Conservation (phyloP, 2,888 invertebrate genomes). For the Acanthosepion esculentum region DNA sequence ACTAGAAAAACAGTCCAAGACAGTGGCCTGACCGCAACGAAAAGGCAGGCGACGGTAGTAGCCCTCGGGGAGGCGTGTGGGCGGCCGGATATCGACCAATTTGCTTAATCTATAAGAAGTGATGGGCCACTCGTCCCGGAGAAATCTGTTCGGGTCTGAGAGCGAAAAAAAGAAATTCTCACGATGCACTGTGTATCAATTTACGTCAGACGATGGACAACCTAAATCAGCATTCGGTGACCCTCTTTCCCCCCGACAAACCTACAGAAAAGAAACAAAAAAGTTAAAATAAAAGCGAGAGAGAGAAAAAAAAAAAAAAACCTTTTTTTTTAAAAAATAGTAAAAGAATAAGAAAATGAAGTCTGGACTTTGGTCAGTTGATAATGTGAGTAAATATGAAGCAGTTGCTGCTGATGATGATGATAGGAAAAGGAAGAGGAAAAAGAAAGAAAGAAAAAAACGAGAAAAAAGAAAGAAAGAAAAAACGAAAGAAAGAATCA, state of each 20-base stretch:
- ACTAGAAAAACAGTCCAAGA: constrained; percentile 20
- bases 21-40: neutral
- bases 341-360: neutral
- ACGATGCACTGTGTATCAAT: constrained; percentile 21
- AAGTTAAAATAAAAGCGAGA: neutral
- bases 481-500: neutral
- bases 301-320: neutral
- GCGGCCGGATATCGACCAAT: constrained; percentile 33
- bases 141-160: constrained; percentile 7
- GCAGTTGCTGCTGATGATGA: no score
- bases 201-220: neutral
- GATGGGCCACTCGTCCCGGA: neutral
- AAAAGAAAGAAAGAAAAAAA: neutral
- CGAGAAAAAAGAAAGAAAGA: neutral
- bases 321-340: neutral
- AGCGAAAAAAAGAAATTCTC: constrained; percentile 20
- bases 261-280: neutral
- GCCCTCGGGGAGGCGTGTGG: neutral
- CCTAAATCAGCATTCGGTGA: neutral
- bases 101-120: constrained; percentile 14
- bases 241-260: neutral
- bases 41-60: neutral
- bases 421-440: neutral
- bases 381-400: neutral
- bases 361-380: neutral